Evolutionary conservation across 1,140 invertebrate species (phyloP).

Genomic region (Pectinophora gossypiella): DNA sequence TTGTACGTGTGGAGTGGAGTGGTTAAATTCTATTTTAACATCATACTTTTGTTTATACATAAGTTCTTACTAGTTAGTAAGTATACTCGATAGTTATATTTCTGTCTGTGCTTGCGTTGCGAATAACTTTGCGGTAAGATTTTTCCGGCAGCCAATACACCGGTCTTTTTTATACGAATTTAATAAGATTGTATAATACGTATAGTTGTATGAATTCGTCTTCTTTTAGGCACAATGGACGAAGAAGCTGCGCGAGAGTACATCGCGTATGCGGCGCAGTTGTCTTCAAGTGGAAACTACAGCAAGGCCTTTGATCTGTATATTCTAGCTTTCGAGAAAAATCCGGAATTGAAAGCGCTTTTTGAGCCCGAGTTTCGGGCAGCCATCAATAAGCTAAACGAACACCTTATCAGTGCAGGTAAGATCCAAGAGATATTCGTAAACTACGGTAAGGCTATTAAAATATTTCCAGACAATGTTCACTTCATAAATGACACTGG

Average conservation of each 20-base stretch:
- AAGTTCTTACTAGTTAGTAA: too few species aligned
- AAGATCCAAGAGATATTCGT: constrained; percentile 52
- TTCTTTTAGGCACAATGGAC: constrained; percentile 17
- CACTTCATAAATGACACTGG: constrained; percentile 55
- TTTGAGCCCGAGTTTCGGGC: constrained; percentile 44
- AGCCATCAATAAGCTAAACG: constrained; percentile 33
- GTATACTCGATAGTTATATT: too few species aligned
- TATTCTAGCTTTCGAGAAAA: constrained; percentile 46
- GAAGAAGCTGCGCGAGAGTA: constrained; percentile 27
- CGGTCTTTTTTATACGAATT: too few species aligned
- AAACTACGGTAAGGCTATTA: constrained; percentile 44
- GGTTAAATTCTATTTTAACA: too few species aligned
- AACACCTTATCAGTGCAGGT: constrained; percentile 23
- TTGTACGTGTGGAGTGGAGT: too few species aligned
- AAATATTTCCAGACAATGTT: constrained; percentile 43
- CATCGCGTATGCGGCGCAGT: constrained; percentile 34
- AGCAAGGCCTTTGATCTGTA: constrained; percentile 54
- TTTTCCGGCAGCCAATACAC: too few species aligned
- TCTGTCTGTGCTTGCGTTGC: too few species aligned
- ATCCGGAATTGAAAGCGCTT: constrained; percentile 28
- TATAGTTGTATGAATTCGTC: too few species aligned
- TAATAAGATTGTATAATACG: too few species aligned
- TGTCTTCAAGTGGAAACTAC: constrained; percentile 28
- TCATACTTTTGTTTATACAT: too few species aligned
- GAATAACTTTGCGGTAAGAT: too few species aligned